phyloP scores from a whole-genome alignment of 2,888 invertebrate species.

The Chaitophorus viminalis region DNA sequence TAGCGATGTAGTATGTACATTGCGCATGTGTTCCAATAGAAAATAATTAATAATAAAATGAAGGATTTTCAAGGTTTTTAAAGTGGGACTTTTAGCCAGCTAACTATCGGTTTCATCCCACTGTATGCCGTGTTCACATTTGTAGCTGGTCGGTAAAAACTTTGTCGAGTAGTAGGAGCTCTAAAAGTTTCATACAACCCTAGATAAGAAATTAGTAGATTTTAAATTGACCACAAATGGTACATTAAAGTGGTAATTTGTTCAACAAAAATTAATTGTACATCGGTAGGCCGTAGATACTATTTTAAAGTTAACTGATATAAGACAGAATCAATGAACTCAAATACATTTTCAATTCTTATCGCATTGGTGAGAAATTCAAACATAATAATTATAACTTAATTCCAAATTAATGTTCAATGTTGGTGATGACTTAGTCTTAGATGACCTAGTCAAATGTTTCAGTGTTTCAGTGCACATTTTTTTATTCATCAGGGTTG shows the following conservation, averaged over 20 bases:
- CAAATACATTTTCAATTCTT: no score
- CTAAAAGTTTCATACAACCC: not conserved
- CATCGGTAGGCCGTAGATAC: not conserved
- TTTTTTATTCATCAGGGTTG: no score
- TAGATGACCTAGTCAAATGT: no score
- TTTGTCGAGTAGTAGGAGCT: no score
- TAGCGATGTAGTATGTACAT: not conserved
- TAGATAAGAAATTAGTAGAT: not conserved
- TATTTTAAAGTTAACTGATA: no score
- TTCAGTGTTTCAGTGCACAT: no score
- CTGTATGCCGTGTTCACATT: not conserved
- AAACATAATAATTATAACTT: no score
- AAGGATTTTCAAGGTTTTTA: not conserved
- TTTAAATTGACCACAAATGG: not conserved
- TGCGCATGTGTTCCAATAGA: no score
- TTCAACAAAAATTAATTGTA: not conserved
- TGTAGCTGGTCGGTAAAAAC: not conserved
- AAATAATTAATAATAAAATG: not conserved
- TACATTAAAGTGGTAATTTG: not conserved
- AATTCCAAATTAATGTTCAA: no score
- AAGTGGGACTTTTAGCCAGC: not conserved
- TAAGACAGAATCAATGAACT: not conserved
- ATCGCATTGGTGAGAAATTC: no score
- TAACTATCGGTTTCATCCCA: not conserved
- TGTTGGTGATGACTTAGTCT: no score